Base-by-base conservation (phyloP, 1,140 invertebrate genomes). In the Pseudomyrmex sp. region DNA sequence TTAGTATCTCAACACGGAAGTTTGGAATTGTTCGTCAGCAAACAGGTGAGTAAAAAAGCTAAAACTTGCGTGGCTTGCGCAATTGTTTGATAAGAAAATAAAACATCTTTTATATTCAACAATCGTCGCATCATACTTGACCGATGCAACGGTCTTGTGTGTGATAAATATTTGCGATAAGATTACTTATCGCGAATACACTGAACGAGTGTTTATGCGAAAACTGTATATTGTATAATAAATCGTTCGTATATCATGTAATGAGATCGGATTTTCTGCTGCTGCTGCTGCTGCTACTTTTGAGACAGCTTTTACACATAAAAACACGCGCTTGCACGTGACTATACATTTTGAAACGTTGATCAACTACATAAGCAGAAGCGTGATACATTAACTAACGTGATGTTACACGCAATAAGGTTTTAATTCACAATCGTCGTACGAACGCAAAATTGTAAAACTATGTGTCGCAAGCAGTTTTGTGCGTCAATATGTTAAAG, bases 11-110 rank as follows among this genome's bases (percentile, higher is more conserved):
- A 87, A 26, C 76, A 91, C 5, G 90, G 85, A 56, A 90, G 83
- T 50, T 35, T 92, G 13, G 92, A 93, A 66, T 35, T 83, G 20
- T 85, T 88, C 9, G 65, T 93, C 50, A 79, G 75, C 56, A 93
- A 90, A 77, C 91, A 91, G 80, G 92, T 93, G 48, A 92, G 92
- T 86, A 12, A 26, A 50, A 1, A 44, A 48, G 4, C 50, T 7
- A 8, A 7, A 58, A 13, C 23, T 46, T 18, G 50, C 26, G 20
- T 3, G 4, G 0, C 54, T 69, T 18, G 23, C 23, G 20, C 48
- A 23, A 59, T 23, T 20, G 7, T 59, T 8, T 4, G 23, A 48
- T 23, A n/a, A 50, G 56, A 59, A 26, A 82, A 74, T 26, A 50
- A 12, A 26, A 20, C 61, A 8, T 5, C 13, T 35, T 44, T 46